phyloP scores from a whole-genome alignment of 2,113 vertebrate species.

The Stegostoma tigrinum region DNA sequence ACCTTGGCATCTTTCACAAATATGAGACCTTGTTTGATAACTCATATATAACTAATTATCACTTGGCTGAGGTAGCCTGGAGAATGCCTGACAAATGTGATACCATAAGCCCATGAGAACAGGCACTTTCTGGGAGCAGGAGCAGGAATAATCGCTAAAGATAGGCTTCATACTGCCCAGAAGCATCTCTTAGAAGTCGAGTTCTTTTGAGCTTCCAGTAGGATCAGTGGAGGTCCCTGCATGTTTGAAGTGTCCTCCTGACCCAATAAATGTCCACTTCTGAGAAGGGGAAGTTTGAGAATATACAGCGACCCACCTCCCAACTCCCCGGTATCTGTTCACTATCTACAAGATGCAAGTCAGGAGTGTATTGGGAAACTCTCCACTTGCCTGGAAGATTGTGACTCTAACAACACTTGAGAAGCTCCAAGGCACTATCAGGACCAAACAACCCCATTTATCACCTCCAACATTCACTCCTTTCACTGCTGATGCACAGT shows the following conservation, averaged over 20 bases:
- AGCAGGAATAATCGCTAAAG: neutral
- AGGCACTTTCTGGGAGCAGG: neutral
- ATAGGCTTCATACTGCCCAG: neutral
- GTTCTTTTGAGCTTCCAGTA: neutral
- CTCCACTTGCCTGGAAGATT: too few species aligned
- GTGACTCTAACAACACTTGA: too few species aligned
- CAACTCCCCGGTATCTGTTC: too few species aligned
- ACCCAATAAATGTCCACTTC: neutral
- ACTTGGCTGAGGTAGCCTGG: neutral
- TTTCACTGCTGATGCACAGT: too few species aligned
- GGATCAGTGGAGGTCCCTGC: neutral
- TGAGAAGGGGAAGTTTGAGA: neutral
- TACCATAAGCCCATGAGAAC: neutral
- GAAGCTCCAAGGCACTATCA: too few species aligned
- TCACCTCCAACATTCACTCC: too few species aligned
- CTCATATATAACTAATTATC: neutral
- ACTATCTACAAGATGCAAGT: too few species aligned
- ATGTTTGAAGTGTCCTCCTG: neutral
- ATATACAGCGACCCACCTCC: too few species aligned
- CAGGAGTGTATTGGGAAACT: too few species aligned
- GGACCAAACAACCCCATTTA: too few species aligned
- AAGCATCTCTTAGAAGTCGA: neutral
- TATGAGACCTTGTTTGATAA: too few species aligned
- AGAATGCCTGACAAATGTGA: neutral
- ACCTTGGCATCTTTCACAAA: too few species aligned